Percentiles rank a stretch among this genome's conserved stretches.
Evolutionary conservation across 1,140 invertebrate genomes (phyloP).

Genomic region (Delia radicum): DNA sequence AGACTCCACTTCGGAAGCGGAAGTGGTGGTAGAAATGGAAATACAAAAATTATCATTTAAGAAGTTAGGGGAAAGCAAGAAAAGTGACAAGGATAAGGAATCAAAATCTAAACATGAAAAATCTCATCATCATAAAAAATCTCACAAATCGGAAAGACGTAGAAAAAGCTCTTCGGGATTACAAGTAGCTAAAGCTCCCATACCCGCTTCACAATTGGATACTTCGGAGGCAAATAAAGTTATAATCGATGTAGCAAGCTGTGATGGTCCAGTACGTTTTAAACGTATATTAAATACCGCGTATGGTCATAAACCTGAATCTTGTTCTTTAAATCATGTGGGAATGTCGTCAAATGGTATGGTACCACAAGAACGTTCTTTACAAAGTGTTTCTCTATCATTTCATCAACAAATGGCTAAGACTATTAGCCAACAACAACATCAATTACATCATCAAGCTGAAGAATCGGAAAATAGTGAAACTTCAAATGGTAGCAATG

Average conservation of each 20-base stretch:
- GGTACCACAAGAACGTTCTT: conserved; percentile 42
- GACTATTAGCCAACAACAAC: conserved; percentile 48
- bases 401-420: conserved; percentile 56
- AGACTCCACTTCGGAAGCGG: conserved; percentile 52
- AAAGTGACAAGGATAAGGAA: background rate
- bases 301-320: conserved; percentile 60
- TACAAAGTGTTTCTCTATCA: conserved; percentile 51
- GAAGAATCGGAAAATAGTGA: conserved; percentile 52
- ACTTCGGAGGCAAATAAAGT: conserved; percentile 53
- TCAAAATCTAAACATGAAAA: background rate
- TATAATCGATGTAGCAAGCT: conserved; percentile 80
- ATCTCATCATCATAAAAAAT: background rate
- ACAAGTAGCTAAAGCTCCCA: conserved; percentile 40
- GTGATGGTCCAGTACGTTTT: conserved; percentile 83
- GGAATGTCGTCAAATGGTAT: too few species aligned
- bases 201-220: conserved; percentile 39
- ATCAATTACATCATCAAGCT: conserved; percentile 43
- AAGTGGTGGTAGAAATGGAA: conserved; percentile 45
- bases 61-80: background rate
- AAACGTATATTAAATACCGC: conserved; percentile 76
- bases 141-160: conserved; percentile 7
- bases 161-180: conserved; percentile 28
- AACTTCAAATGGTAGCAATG: conserved; percentile 20
- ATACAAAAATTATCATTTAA: background rate
- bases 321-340: background rate